phyloP scores from a whole-genome alignment of 2,888 invertebrate species.

The Parthenolecanium corni region DNA sequence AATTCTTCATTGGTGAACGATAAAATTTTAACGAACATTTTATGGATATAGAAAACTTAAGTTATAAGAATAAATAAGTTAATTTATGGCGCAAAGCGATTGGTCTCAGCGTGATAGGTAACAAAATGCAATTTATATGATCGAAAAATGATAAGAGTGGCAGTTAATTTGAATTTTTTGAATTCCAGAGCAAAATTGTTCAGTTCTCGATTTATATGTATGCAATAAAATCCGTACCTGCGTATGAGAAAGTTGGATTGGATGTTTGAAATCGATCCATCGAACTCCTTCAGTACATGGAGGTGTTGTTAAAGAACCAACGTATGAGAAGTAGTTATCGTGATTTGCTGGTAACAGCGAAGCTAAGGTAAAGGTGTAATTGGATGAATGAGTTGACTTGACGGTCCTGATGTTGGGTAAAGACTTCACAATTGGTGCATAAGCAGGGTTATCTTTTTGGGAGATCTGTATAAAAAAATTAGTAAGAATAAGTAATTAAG shows the following conservation, averaged over 20 bases:
- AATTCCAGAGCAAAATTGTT: neutral
- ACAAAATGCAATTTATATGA: neutral
- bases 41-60: neutral
- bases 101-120: neutral
- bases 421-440: slow-evolving; percentile 48
- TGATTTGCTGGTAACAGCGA: slow-evolving; percentile 46
- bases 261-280: slow-evolving; percentile 71
- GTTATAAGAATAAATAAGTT: neutral
- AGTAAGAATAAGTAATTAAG: neutral
- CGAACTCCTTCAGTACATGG: slow-evolving; percentile 74
- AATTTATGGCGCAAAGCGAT: neutral
- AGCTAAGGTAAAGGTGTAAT: slow-evolving; percentile 45
- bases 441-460: slow-evolving; percentile 41
- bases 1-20: too few species aligned
- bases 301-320: slow-evolving; percentile 75
- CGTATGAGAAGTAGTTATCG: slow-evolving; percentile 65
- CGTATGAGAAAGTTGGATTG: slow-evolving; percentile 53
- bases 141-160: neutral
- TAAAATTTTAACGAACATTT: neutral
- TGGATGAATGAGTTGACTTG: slow-evolving; percentile 40
- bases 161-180: neutral
- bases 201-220: neutral
- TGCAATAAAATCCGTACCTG: slow-evolving; percentile 46
- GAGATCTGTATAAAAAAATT: slow-evolving; percentile 36
- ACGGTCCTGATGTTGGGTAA: slow-evolving; percentile 48